A percentile compares a stretch with the other conserved stretches of the same genome.
These are phyloP conservation scores for Muscidifurax raptorellus DNA, from an alignment of 1,140 invertebrate species.

Conservation along the genomic window DNA sequence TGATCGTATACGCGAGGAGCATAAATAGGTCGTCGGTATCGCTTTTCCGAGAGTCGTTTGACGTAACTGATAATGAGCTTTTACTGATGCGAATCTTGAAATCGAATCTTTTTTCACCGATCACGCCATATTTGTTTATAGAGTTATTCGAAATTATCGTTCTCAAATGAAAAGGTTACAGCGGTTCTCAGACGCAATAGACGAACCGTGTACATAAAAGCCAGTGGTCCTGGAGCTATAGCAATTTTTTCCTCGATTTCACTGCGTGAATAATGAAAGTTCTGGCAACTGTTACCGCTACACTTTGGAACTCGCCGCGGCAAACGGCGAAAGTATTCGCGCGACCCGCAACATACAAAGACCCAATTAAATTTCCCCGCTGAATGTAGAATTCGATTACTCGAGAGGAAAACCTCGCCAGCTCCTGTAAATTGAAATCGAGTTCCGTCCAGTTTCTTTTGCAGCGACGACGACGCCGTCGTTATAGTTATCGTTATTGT, in stretches of 20 bases:
- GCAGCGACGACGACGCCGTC: not conserved
- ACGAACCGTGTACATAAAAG: not conserved
- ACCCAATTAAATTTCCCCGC: constrained; percentile 18
- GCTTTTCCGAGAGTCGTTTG: too few relatives aligned
- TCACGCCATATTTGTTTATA: too few relatives aligned
- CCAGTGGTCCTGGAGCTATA: not conserved
- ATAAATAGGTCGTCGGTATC: too few relatives aligned
- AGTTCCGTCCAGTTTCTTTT: constrained; percentile 1
- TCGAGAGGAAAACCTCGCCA: not conserved
- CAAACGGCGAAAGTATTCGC: not conserved
- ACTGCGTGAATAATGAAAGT: not conserved
- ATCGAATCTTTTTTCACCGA: too few relatives aligned
- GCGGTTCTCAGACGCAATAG: not conserved
- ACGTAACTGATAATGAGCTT: too few relatives aligned
- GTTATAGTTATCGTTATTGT: constrained; percentile 15
- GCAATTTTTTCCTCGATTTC: not conserved
- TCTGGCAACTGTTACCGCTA: not conserved
- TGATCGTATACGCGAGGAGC: too few relatives aligned
- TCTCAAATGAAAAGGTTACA: too few relatives aligned
- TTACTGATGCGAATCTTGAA: too few relatives aligned
- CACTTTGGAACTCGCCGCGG: not conserved
- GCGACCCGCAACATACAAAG: not conserved
- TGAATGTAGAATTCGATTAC: constrained; percentile 23
- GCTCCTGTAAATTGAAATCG: constrained; percentile 16
- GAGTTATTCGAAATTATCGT: too few relatives aligned